Base-by-base conservation (phyloP, 2,888 invertebrate species). In the Hofmannophila pseudospretella region DNA sequence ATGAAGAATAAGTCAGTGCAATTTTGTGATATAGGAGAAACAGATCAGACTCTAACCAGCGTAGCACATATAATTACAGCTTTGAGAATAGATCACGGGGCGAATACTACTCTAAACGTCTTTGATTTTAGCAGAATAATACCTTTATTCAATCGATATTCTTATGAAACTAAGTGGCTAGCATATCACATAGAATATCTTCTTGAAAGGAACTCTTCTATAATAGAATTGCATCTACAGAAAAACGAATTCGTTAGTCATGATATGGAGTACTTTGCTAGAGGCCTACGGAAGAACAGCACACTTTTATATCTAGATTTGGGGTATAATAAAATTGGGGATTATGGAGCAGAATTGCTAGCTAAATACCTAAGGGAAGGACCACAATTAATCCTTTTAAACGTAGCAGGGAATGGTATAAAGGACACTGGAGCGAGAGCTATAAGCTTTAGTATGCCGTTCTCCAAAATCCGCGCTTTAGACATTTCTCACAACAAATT, bases 181-280 rank as follows among this genome's bases (percentile, higher is more conserved):
- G 88, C 88, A 0, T 87, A 88, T 38, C 87, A 88, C 37, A 63
- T 88, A 0, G 85, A 85, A 50, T 70, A 66, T 33, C 50, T 88
- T 3, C 51, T 88, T 0, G 71, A 77, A 57, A 62, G 64, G 25
- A 86, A 86, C 30, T 50, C 49, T 26, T 71, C 68, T 2, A 68
- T 91, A 20, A 67, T 80, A 0, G 90, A 90, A 49, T 54, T 91
- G 7, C 88, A 90, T 65, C 62, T 89, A 13, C 90, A 90, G 56
- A 91, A 91, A 50, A 89, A 88, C 45, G 73, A 86, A 53, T 88
- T 91, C 22, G 80, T 85, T 8, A 88, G 89, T 0, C 91, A 91
- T 39, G 91, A 91, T 49, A 67, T 91, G 26, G 90, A 90, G 45
- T 80, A 80, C 38, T 67, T 91, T 39, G 57, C 84, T 3, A 56